A percentile compares a stretch with the other conserved stretches of the same genome.
phyloP scores from a whole-genome alignment of 2,113 vertebrate genomes.

The Brachirus orientalis region DNA sequence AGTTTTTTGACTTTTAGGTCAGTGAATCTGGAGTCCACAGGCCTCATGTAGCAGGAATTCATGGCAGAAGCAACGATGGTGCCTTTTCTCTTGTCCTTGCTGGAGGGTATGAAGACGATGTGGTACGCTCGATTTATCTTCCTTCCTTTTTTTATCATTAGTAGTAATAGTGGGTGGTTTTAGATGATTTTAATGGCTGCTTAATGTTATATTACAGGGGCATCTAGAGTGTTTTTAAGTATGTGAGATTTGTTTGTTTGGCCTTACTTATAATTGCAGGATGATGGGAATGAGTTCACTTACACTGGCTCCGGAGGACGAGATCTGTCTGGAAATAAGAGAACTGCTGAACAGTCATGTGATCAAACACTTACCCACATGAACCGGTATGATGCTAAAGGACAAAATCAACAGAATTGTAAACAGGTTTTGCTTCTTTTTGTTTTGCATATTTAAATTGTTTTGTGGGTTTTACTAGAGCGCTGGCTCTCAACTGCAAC shows the following conservation, averaged over 20 bases:
- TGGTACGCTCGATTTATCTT: conserved; percentile 78
- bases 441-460: background rate
- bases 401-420: background rate
- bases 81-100: conserved; percentile 95
- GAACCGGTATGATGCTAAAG: conserved; percentile 86
- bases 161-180: background rate
- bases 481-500: conserved; percentile 94
- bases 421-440: background rate
- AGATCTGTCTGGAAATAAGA: conserved; percentile 96
- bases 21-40: conserved; percentile 95
- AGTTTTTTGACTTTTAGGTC: conserved; percentile 80
- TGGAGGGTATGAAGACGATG: conserved; percentile 96
- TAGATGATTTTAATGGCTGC: too few relatives aligned
- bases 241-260: background rate
- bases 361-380: conserved; percentile 98
- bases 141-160: background rate
- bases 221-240: background rate
- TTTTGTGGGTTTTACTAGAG: conserved; percentile 73
- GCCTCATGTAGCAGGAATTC: conserved; percentile 96
- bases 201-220: too few relatives aligned
- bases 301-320: conserved; percentile 96
- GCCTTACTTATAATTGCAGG: conserved; percentile 77
- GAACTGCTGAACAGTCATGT: conserved; percentile 96
- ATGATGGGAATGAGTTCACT: conserved; percentile 95
- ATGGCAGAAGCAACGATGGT: conserved; percentile 94